Evolutionary conservation across 2,888 invertebrate species (phyloP).

Genomic region (Asteroscopus sphinx): DNA sequence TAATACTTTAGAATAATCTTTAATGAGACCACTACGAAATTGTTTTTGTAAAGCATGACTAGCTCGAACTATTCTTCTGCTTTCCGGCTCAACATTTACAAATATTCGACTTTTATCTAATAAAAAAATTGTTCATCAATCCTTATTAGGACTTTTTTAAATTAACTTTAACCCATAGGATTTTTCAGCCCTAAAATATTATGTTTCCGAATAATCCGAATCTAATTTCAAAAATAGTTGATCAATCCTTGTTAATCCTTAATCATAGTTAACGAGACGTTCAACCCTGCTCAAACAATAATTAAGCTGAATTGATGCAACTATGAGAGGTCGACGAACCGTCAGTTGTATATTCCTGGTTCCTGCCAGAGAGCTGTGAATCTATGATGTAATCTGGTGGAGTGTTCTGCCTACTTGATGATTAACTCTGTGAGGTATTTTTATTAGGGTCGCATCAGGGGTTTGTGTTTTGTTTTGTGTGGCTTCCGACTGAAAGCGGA

Average conservation of each 20-base stretch:
- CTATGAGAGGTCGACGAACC: conserved; percentile 76
- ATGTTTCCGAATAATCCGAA: too few relatives aligned
- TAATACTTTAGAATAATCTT: background rate
- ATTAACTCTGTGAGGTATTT: conserved; percentile 13
- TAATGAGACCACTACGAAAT: background rate
- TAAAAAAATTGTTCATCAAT: too few relatives aligned
- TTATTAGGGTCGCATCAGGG: background rate
- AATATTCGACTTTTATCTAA: too few relatives aligned
- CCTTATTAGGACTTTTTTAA: too few relatives aligned
- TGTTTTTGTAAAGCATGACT: conserved; percentile 40
- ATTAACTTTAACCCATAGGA: too few relatives aligned
- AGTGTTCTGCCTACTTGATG: conserved; percentile 19
- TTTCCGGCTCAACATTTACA: background rate
- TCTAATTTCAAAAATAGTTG: background rate
- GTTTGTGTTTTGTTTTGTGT: too few relatives aligned
- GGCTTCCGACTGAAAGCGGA: too few relatives aligned
- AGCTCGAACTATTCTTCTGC: background rate
- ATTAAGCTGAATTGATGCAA: conserved; percentile 85
- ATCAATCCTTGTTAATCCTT: conserved; percentile 5
- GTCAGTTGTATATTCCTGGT: conserved; percentile 76
- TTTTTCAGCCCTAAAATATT: too few relatives aligned
- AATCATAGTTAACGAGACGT: conserved; percentile 16
- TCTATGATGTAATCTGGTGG: background rate
- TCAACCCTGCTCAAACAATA: conserved; percentile 72
- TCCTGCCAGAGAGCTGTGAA: conserved; percentile 49